Evolutionary conservation across 2,797 vertebrate genomes (phyloP), one percentile per base, ranked within the genome.

Genomic region (Sphenopsis melanotis): DNA sequence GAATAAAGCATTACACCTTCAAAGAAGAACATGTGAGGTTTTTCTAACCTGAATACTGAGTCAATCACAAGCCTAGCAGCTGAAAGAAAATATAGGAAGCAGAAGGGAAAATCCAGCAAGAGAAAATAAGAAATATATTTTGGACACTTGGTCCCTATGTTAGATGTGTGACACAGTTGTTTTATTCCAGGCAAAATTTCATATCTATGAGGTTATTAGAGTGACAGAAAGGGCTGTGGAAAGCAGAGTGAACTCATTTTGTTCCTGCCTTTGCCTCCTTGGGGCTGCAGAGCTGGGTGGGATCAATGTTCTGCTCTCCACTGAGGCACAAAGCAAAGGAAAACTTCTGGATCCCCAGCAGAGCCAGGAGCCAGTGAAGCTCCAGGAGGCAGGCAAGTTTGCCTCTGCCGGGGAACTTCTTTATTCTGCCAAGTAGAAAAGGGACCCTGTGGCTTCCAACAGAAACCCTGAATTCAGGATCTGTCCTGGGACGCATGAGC

Each of bases 1-100:
- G 81, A 97, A 97, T 97, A 97, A 97, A 97, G 89, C 80, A 96
- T 95, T 93, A 93, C 50, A 60, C 74, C 92, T 97, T 94, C 87
- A 93, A 96, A 97, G 93, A 71, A 84, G 82, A 91, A 39, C 57
- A 59, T 65, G 76, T 94, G 87, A 96, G 90, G 70, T 88, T 94
- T 94, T 95, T 95, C 87, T 95, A 87, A 87, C 64, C 80, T 71
- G 94, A 97, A 95, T 94, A 94, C 34, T 56, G 85, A 89, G 74
- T 85, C 83, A 91, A 84, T 70, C 84, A 93, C 91, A 76, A 91
- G 61, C 24, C n/a, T 24, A 85, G 86, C 41, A 95, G 60, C 86
- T 94, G 88, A 77, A 96, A 83, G 46, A 83, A 84, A 90, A 81
- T 36, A 83, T 3, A 75, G 44, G 46, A 69, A 89, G 53, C 32